Percentiles rank a stretch among this genome's conserved stretches.
Conservation (phyloP, 2,113 vertebrate species). For the Oreochromis niloticus region DNA sequence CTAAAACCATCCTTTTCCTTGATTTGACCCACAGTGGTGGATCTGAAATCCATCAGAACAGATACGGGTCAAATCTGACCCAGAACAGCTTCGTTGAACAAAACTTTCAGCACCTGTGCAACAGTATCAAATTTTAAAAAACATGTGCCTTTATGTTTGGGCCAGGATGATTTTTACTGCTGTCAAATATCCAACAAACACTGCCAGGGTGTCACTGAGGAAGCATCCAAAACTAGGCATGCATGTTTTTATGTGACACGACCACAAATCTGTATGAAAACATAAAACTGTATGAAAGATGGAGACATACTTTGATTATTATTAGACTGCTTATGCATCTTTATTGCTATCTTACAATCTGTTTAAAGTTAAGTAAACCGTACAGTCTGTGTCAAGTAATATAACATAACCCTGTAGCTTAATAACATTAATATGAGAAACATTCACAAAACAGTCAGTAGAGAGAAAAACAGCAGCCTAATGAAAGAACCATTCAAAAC, state of each 20-base stretch:
- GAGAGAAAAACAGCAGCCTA: background rate
- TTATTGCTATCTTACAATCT: background rate
- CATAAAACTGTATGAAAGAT: background rate
- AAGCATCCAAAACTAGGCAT: fast-evolving
- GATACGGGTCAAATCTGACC: background rate
- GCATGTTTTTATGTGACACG: background rate
- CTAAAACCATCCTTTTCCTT: background rate
- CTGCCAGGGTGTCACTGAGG: background rate
- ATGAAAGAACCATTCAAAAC: background rate
- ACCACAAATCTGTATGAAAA: background rate
- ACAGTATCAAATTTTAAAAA: fast-evolving
- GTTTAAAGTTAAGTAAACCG: background rate
- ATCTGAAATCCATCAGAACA: background rate
- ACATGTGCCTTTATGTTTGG: background rate
- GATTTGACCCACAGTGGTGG: background rate
- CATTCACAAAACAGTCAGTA: background rate
- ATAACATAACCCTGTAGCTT: background rate
- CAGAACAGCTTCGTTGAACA: background rate
- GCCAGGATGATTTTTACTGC: background rate
- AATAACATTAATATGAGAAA: background rate
- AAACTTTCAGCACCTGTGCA: background rate
- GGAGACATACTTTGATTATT: background rate
- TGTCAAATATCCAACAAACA: background rate
- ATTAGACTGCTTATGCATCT: background rate
- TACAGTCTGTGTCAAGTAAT: background rate